Percentiles rank a stretch among this genome's conserved stretches.
Evolutionary conservation across 2,113 vertebrate species (phyloP).

Genomic region (Catagonus wagneri): DNA sequence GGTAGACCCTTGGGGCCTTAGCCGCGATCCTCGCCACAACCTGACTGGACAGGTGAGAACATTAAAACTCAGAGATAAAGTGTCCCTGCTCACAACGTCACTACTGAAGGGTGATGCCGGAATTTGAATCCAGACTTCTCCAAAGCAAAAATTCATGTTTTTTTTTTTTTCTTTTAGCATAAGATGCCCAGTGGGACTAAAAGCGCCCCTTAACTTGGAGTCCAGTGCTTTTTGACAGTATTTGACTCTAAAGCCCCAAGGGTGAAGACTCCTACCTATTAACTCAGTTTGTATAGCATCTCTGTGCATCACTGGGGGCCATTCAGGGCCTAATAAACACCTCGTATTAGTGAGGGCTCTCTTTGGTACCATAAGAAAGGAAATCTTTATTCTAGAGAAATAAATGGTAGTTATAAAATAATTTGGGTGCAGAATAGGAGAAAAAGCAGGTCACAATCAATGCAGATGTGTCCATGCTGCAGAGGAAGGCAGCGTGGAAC

Average conservation of each 20-base stretch:
- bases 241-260: not conserved
- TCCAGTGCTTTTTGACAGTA: not conserved
- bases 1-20: fast-evolving
- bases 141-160: not conserved
- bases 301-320: not conserved
- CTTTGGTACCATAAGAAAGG: constrained; percentile 28
- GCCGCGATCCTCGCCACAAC: not conserved
- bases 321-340: not conserved
- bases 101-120: not conserved
- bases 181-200: too few species aligned
- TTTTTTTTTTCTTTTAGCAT: not conserved
- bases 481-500: fast-evolving
- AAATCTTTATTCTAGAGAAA: constrained; percentile 6
- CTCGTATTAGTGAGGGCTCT: constrained; percentile 19
- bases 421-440: not conserved
- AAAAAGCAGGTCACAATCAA: fast-evolving
- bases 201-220: not conserved
- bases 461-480: not conserved
- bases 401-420: not conserved
- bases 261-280: not conserved
- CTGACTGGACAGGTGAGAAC: not conserved
- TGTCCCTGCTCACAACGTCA: not conserved
- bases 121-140: not conserved
- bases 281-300: not conserved
- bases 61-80: not conserved